These are phyloP conservation scores for Heliconius hermathena DNA, from an alignment of 1,140 invertebrate genomes.

Conservation along the genomic window DNA sequence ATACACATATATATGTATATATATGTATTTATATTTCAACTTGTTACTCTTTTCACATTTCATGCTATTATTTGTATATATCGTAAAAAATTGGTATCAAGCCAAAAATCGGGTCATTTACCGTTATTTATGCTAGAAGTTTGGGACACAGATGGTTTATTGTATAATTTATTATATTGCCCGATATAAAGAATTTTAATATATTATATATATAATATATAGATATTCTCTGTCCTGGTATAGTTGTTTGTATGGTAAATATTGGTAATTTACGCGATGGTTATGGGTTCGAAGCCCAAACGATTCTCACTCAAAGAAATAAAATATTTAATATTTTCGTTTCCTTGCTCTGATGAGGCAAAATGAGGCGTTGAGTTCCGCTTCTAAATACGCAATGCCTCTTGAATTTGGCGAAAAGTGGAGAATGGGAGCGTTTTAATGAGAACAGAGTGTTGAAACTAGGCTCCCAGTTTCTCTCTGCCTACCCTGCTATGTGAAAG, in stretches of 20 bases:
- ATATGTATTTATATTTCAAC: too few species aligned
- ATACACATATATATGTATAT: too few species aligned
- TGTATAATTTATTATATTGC: conserved; percentile 31
- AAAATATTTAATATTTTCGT: too few species aligned
- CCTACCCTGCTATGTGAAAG: too few species aligned
- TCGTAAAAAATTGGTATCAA: conserved; percentile 19
- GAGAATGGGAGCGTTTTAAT: too few species aligned
- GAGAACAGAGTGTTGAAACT: too few species aligned
- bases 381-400: too few species aligned
- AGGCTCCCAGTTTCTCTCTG: too few species aligned
- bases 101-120: conserved; percentile 19
- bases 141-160: conserved; percentile 29
- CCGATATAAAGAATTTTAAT: background rate
- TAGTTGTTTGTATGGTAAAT: background rate
- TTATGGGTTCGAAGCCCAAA: background rate
- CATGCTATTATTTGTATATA: background rate
- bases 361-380: too few species aligned
- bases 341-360: too few species aligned
- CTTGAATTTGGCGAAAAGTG: too few species aligned
- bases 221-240: background rate
- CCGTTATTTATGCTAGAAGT: conserved; percentile 31
- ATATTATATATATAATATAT: background rate
- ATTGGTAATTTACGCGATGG: background rate
- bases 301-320: background rate
- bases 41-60: background rate